These are phyloP conservation scores for Lates japonicus DNA, from an alignment of 2,797 vertebrate genomes.

Conservation along the genomic window DNA sequence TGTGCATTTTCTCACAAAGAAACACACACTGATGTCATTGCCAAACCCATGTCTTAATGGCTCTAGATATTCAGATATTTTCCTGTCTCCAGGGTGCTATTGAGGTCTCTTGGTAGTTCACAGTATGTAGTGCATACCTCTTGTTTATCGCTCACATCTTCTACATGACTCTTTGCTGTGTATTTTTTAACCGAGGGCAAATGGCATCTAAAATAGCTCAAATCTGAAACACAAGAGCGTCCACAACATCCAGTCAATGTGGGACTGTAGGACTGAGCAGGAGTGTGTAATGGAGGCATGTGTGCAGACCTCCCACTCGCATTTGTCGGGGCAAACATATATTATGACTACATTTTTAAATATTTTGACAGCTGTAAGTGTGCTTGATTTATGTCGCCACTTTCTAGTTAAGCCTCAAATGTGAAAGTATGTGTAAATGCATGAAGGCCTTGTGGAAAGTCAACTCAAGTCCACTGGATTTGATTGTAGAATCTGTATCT, in stretches of 20 bases:
- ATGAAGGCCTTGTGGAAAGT: neutral
- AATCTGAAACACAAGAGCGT: neutral
- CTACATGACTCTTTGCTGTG: constrained; percentile 23
- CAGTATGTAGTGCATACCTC: constrained; percentile 44
- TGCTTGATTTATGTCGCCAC: constrained; percentile 24
- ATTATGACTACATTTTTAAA: constrained; percentile 18
- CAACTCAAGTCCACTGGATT: neutral
- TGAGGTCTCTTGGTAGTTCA: constrained; percentile 46
- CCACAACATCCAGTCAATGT: neutral
- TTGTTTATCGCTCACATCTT: constrained; percentile 49
- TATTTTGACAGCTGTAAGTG: constrained; percentile 60
- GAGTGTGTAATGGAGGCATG: neutral
- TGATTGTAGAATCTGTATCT: neutral
- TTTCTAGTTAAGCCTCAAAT: constrained; percentile 8
- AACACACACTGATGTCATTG: constrained; percentile 54
- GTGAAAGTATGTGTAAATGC: constrained; percentile 25
- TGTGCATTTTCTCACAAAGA: constrained; percentile 54
- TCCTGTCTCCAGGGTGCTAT: constrained; percentile 52
- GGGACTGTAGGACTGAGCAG: neutral
- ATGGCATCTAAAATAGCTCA: constrained; percentile 22
- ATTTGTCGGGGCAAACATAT: neutral
- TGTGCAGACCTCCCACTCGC: constrained; percentile 59
- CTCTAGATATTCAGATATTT: constrained; percentile 71
- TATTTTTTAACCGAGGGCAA: constrained; percentile 24
- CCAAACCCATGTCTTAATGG: constrained; percentile 63